Percentiles rank a stretch among this genome's conserved stretches.
phyloP scores from a whole-genome alignment of 2,113 vertebrate species.

The Podarcis raffonei region DNA sequence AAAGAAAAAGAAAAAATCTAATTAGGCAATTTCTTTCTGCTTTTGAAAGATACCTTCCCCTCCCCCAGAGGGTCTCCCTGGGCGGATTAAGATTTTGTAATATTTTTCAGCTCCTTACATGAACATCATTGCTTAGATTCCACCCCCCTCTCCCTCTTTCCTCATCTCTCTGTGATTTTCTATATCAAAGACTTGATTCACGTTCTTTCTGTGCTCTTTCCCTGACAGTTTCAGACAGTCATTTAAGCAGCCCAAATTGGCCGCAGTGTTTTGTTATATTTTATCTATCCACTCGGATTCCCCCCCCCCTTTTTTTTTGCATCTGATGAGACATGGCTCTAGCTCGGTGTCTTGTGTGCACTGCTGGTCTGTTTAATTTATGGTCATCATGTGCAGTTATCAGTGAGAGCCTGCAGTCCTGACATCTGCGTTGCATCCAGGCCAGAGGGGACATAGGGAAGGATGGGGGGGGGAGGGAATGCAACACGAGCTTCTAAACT shows the following conservation, averaged over 20 bases:
- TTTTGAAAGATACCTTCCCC: conserved; percentile 47
- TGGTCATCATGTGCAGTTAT: neutral
- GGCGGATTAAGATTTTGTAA: conserved; percentile 63
- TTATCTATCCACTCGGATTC: accelerated
- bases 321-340: accelerated
- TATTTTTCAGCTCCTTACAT: conserved; percentile 69
- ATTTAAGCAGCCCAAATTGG: neutral
- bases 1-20: conserved; percentile 56
- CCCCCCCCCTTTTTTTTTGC: accelerated
- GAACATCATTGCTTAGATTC: conserved; percentile 46
- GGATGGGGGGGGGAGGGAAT: neutral
- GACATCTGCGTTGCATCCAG: neutral
- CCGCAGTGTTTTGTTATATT: no score
- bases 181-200: conserved; percentile 60
- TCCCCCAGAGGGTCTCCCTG: conserved; percentile 61
- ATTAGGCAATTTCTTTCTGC: conserved; percentile 67
- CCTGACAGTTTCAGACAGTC: neutral
- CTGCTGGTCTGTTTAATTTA: conserved; percentile 7
- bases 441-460: neutral
- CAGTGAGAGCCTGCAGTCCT: neutral
- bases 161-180: conserved; percentile 36
- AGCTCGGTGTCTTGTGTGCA: neutral
- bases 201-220: conserved; percentile 25
- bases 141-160: neutral
- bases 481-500: neutral